Evolutionary conservation across 2,888 invertebrate genomes (phyloP), one percentile per base, ranked within the genome.

Genomic region (Xanthia togata): DNA sequence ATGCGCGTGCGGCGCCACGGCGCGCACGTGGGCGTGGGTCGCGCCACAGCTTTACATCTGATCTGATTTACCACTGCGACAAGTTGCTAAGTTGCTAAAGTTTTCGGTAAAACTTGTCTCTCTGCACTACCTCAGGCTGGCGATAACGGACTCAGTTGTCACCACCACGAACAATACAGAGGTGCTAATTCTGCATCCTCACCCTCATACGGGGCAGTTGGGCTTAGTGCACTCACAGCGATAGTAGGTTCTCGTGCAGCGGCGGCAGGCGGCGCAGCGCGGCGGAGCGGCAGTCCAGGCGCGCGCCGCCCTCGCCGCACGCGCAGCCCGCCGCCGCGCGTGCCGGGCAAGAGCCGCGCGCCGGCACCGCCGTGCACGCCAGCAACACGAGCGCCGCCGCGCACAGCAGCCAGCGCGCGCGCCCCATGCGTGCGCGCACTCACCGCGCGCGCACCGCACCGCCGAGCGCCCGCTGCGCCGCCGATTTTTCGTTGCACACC

Each of bases 181-280:
- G 5, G 23, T 23, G 5, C 14, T 14, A 31, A 12, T 63, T 70
- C 41, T 44, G 31, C 23, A 17, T n/a, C 35, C 20, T 35, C 35
- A 47, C 0, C n/a, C 68, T 31, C 44, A 23, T 31, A 31, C 4
- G 14, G 31, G 14, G 23, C 12, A 17, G 9, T 35, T 5, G 23
- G 31, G 5, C 6, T 11, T 35, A 38, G 38, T 20, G 59, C 44
- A 93, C 95, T 94, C 70, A 95, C 95, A 95, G 88, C 23, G 87
- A 85, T 31, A 93, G 83, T 60, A 95, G 88, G 63, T 90, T 87
- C 44, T 89, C 90, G 84, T 91, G 92, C 81, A 95, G 91, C 87
- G 94, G 92, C 87, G 95, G 95, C 90, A 95, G 87, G 71, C 87
- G 88, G 69, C 85, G 89, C 83, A 95, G 92, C 55, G 89, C 92